Percentiles rank a stretch among this genome's conserved stretches.
These are phyloP conservation scores for Imbricaverruca yamaguchii DNA, from an alignment of 2,888 invertebrate species.

Conservation along the genomic window DNA sequence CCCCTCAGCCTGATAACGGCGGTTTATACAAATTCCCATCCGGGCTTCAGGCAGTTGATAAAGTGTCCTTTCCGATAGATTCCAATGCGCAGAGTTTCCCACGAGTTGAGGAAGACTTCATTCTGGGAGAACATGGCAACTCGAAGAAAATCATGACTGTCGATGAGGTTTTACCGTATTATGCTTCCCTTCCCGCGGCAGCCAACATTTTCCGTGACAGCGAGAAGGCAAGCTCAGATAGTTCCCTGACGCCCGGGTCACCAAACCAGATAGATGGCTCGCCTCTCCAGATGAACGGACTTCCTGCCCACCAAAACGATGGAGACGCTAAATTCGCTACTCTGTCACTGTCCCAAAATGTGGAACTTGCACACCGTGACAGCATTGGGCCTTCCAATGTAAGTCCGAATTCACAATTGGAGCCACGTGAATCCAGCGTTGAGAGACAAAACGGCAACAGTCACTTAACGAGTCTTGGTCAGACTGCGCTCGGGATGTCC, in stretches of 20 bases:
- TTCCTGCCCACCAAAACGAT: neutral
- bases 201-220: neutral
- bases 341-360: neutral
- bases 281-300: neutral
- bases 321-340: neutral
- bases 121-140: neutral
- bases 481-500: too few relatives aligned
- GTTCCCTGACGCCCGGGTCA: neutral
- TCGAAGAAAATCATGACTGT: neutral
- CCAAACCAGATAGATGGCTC: neutral
- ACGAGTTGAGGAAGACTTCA: neutral
- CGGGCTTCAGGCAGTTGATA: neutral
- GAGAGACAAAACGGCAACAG: too few relatives aligned
- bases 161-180: neutral
- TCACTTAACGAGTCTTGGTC: too few relatives aligned
- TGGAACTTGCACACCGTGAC: neutral
- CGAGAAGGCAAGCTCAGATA: neutral
- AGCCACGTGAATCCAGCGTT: neutral
- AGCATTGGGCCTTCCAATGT: neutral
- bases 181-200: neutral
- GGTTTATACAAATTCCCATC: too few relatives aligned
- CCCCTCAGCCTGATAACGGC: too few relatives aligned
- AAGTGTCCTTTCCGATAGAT: neutral
- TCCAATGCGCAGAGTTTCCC: neutral
- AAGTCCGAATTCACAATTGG: neutral